phyloP scores from a whole-genome alignment of 1,140 invertebrate species.

The Hermetia illucens region DNA sequence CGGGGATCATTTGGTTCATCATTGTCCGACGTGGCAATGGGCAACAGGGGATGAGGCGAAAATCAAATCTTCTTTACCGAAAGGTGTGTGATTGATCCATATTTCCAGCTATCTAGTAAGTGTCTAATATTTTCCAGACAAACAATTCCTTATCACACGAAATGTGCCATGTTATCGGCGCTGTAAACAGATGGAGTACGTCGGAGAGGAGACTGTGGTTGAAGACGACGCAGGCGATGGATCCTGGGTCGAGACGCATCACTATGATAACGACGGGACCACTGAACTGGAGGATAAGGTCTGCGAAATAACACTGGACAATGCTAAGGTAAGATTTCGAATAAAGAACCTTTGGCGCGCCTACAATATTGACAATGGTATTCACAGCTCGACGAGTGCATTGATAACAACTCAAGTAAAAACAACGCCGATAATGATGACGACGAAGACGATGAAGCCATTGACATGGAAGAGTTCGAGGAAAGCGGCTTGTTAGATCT shows the following conservation, averaged over 20 bases:
- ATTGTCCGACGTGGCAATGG: constrained; percentile 99
- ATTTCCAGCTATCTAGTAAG: background rate
- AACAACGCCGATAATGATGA: no score
- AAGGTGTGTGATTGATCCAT: constrained; percentile 16
- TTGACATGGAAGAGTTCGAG: constrained; percentile 97
- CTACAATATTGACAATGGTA: no score
- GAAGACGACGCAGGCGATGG: constrained; percentile 82
- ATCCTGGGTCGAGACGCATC: constrained; percentile 99
- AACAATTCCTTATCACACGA: constrained; percentile 94
- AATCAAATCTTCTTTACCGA: constrained; percentile 75
- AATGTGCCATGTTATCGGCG: constrained; percentile 90
- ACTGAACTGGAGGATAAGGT: constrained; percentile 40
- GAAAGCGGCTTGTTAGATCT: constrained; percentile 86
- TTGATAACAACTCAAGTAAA: no score
- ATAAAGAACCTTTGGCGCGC: no score
- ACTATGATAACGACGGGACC: constrained; percentile 31
- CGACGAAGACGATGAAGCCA: constrained; percentile 85
- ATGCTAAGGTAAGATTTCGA: constrained; percentile 32
- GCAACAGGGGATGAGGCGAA: constrained; percentile 76
- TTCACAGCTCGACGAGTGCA: no score
- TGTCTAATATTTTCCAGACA: constrained; percentile 40
- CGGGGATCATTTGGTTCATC: constrained; percentile 96
- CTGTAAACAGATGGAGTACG: constrained; percentile 91
- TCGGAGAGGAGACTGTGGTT: constrained; percentile 72
- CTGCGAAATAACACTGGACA: constrained; percentile 50